Evolutionary conservation across 2,888 invertebrate species (phyloP).

Genomic region (Andrena fulva): DNA sequence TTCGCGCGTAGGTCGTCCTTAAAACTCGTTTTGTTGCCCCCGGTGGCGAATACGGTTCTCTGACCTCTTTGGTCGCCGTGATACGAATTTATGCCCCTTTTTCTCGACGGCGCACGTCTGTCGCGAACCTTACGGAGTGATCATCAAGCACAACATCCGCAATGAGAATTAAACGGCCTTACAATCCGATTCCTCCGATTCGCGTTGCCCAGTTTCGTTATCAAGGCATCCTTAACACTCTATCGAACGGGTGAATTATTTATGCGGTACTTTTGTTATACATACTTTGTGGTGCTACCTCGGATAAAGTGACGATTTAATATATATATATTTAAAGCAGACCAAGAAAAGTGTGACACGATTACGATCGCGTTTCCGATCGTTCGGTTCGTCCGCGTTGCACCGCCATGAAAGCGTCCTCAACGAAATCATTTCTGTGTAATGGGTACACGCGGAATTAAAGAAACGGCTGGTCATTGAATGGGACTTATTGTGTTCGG

Average conservation of each 20-base stretch:
- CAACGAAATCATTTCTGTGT: constrained; percentile 3
- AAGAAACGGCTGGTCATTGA: constrained; percentile 41
- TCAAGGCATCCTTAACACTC: constrained; percentile 16
- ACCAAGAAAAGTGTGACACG: background rate
- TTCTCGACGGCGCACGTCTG: constrained; percentile 18
- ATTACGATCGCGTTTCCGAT: no score
- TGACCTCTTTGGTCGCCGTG: constrained; percentile 40
- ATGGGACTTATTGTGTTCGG: constrained; percentile 52
- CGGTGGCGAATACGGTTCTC: constrained; percentile 22
- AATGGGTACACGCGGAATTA: constrained; percentile 23
- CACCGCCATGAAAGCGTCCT: background rate
- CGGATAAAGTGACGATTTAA: constrained; percentile 30
- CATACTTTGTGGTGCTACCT: constrained; percentile 48
- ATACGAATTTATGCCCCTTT: constrained; percentile 38
- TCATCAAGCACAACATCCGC: constrained; percentile 11
- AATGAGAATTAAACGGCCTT: constrained; percentile 38
- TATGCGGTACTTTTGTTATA: constrained; percentile 48
- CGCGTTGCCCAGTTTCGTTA: constrained; percentile 7
- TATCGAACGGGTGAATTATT: constrained; percentile 27
- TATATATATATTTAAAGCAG: constrained; percentile 45
- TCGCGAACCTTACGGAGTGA: constrained; percentile 7
- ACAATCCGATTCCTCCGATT: constrained; percentile 37
- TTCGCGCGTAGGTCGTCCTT: constrained; percentile 31
- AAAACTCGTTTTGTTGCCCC: constrained; percentile 28
- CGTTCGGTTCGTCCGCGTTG: background rate